These are phyloP conservation scores for Eupithecia subfuscata DNA, from an alignment of 2,888 invertebrate genomes.

Conservation along the genomic window DNA sequence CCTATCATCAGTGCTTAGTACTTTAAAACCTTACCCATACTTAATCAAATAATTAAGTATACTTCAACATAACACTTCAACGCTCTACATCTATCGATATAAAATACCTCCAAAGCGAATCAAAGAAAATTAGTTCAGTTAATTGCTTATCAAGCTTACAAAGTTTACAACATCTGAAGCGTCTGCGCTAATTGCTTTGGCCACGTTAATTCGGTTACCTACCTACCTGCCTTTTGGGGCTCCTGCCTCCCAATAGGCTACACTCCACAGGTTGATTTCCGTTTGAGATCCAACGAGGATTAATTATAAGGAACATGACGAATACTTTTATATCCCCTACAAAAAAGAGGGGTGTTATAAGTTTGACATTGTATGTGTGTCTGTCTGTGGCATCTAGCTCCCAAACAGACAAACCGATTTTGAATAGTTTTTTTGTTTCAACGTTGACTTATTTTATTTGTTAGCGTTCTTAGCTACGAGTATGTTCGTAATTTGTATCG, in stretches of 20 bases:
- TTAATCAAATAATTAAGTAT: no score
- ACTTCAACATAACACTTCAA: background rate
- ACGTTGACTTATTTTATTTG: background rate
- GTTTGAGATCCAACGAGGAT: background rate
- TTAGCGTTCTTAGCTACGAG: background rate
- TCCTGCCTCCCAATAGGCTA: background rate
- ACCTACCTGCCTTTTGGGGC: slow-evolving; percentile 20
- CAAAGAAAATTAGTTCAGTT: slow-evolving; percentile 24
- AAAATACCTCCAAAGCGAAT: slow-evolving; percentile 19
- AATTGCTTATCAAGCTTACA: slow-evolving; percentile 30
- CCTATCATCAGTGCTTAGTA: no score
- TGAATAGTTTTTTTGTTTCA: background rate
- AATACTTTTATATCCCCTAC: background rate
- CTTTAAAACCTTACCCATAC: no score
- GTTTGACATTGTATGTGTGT: background rate
- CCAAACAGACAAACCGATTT: background rate
- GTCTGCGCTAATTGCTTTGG: slow-evolving; percentile 43
- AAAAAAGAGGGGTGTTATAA: background rate
- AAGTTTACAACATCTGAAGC: slow-evolving; percentile 43
- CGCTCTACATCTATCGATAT: background rate
- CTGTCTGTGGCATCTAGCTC: background rate
- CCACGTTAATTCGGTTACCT: slow-evolving; percentile 43
- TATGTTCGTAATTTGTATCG: background rate
- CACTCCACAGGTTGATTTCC: slow-evolving; percentile 7
- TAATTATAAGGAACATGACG: background rate